Conservation (phyloP, 2,888 invertebrate species). For the Lithophane leautieri region DNA sequence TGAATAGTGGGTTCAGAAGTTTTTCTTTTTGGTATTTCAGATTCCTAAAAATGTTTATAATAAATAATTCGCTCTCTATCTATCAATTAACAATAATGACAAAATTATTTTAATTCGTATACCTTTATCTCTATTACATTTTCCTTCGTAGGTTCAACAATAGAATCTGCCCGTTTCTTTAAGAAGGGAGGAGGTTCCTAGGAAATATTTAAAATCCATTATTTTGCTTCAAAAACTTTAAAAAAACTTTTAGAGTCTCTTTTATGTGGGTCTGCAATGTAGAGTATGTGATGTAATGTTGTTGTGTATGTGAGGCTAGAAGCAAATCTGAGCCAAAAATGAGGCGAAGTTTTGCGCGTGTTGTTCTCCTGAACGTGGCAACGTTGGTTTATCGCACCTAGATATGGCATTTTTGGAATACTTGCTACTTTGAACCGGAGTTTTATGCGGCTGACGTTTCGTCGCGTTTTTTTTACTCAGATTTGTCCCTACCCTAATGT, state of each 20-base stretch:
- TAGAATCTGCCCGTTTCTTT: conserved; percentile 38
- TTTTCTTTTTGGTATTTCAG: conserved; percentile 40
- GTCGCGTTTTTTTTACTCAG: too few species aligned
- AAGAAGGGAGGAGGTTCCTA: conserved; percentile 46
- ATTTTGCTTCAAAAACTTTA: neutral
- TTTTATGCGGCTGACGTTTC: too few species aligned
- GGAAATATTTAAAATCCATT: conserved; percentile 1
- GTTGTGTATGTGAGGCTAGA: conserved; percentile 6
- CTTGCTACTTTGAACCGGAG: too few species aligned
- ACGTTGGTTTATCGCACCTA: neutral
- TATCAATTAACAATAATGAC: neutral
- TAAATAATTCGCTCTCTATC: neutral
- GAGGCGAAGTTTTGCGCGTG: neutral
- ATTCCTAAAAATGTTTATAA: conserved; percentile 56
- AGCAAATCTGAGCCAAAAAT: conserved; percentile 14
- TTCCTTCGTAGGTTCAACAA: conserved; percentile 29
- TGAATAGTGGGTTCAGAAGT: conserved; percentile 41
- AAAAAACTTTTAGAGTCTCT: neutral
- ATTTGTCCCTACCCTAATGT: neutral
- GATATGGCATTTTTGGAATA: neutral
- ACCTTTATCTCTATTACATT: conserved; percentile 37
- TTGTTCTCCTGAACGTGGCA: neutral
- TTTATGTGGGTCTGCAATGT: conserved; percentile 26
- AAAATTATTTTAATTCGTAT: neutral
- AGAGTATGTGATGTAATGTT: conserved; percentile 12